Percentiles rank a stretch among this genome's conserved stretches.
These are phyloP conservation scores for Xerus rutilus DNA, from an alignment of 2,797 vertebrate genomes.

Conservation along the genomic window DNA sequence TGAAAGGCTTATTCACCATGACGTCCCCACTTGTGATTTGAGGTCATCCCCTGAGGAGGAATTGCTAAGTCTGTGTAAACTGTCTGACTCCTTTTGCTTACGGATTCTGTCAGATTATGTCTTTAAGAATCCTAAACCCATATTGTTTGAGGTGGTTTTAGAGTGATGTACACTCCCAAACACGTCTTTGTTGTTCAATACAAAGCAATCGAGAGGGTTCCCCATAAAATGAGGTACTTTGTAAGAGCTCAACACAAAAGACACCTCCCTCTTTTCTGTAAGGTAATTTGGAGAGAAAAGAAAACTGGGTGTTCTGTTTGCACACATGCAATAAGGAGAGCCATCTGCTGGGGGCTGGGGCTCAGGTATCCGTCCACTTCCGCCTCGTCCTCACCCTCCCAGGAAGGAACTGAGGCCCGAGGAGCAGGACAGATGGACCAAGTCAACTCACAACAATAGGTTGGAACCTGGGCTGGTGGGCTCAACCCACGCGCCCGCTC, in stretches of 20 bases:
- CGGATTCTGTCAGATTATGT: slow-evolving; percentile 76
- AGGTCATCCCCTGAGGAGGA: slow-evolving; percentile 77
- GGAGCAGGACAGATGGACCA: not conserved
- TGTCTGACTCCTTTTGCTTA: slow-evolving; percentile 40
- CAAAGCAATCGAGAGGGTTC: slow-evolving; percentile 58
- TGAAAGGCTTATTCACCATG: slow-evolving; percentile 78
- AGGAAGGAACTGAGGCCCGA: not conserved
- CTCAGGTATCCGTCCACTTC: not conserved
- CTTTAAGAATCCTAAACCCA: slow-evolving; percentile 76
- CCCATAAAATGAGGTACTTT: slow-evolving; percentile 2
- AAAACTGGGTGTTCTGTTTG: rapidly evolving
- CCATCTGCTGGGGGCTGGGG: not conserved
- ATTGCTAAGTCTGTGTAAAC: slow-evolving; percentile 73
- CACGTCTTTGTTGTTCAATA: slow-evolving; percentile 68
- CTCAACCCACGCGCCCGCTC: not conserved
- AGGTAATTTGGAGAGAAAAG: not conserved
- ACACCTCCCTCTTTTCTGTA: not conserved
- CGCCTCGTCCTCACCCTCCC: not conserved
- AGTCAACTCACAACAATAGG: rapidly evolving
- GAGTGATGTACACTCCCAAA: slow-evolving; percentile 60
- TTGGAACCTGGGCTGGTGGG: not conserved
- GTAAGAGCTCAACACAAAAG: not conserved
- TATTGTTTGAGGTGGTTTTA: slow-evolving; percentile 77
- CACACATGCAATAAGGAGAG: rapidly evolving
- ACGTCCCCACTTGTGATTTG: slow-evolving; percentile 74